Percentiles rank a stretch among this genome's conserved stretches.
Evolutionary conservation across 2,888 invertebrate species (phyloP).

Genomic region (Imbricaverruca yamaguchii): DNA sequence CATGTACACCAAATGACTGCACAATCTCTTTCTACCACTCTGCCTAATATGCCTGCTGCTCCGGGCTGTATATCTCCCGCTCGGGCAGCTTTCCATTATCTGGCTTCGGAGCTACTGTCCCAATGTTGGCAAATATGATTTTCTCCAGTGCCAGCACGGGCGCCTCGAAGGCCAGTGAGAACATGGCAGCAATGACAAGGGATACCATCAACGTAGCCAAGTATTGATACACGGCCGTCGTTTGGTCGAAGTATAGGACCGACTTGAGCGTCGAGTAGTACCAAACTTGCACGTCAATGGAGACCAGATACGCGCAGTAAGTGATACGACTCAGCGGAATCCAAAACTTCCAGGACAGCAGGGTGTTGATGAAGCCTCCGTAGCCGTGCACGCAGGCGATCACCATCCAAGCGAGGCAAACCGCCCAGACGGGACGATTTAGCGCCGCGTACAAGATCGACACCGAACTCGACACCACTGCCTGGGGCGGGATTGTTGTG

Average conservation of each 20-base stretch:
- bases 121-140: not conserved
- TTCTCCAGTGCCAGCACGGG: conserved; percentile 3
- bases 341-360: conserved; percentile 22
- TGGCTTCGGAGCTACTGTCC: not conserved
- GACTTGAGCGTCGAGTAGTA: not conserved
- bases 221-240: not conserved
- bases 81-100: too few species aligned
- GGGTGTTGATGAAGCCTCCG: conserved; percentile 17
- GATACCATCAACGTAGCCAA: not conserved
- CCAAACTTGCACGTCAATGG: conserved; percentile 7
- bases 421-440: conserved; percentile 12
- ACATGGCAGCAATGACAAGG: not conserved
- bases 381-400: not conserved
- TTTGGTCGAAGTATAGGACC: not conserved
- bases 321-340: conserved; percentile 24
- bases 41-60: too few species aligned
- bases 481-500: not conserved
- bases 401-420: conserved; percentile 21
- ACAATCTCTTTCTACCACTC: too few species aligned
- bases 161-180: conserved; percentile 1
- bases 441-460: conserved; percentile 14
- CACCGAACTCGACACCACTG: not conserved
- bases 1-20: too few species aligned
- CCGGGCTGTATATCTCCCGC: too few species aligned
- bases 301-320: conserved; percentile 23